phyloP scores from a whole-genome alignment of 2,797 vertebrate species.

The Enteromius thamalakanensis region DNA sequence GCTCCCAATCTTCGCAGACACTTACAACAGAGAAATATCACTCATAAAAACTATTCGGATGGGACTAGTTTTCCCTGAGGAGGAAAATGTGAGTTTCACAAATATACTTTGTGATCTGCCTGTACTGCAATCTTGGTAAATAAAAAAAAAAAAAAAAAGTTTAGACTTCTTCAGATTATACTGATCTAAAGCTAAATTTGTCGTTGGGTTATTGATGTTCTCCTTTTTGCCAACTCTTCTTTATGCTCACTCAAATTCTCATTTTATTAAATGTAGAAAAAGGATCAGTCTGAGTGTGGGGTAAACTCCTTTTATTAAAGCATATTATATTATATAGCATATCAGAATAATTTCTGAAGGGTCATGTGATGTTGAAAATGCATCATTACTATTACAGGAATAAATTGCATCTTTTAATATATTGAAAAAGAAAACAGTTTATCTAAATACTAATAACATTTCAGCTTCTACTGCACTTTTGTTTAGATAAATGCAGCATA shows the following conservation, averaged over 20 bases:
- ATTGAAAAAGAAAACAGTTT: neutral
- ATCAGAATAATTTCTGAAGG: neutral
- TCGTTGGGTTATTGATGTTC: neutral
- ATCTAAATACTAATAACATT: neutral
- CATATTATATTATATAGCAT: neutral
- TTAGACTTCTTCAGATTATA: too few species aligned
- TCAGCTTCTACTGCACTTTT: neutral
- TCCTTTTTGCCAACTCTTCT: neutral
- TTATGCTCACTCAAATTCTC: neutral
- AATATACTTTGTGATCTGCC: neutral
- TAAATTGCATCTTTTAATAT: neutral
- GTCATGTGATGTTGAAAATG: neutral
- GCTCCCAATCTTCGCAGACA: neutral
- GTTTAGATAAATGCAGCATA: neutral
- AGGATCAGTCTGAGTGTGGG: neutral
- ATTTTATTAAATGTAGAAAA: neutral
- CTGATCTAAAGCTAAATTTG: neutral
- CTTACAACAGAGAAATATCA: neutral
- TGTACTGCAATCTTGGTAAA: neutral
- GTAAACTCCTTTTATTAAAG: neutral
- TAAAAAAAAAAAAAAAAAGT: too few species aligned
- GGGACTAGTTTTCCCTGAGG: neutral
- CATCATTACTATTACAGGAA: neutral
- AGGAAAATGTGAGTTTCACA: conserved; percentile 3
- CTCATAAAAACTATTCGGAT: neutral